Conservation (phyloP, 1,140 invertebrate genomes). For the Saccostrea echinata region DNA sequence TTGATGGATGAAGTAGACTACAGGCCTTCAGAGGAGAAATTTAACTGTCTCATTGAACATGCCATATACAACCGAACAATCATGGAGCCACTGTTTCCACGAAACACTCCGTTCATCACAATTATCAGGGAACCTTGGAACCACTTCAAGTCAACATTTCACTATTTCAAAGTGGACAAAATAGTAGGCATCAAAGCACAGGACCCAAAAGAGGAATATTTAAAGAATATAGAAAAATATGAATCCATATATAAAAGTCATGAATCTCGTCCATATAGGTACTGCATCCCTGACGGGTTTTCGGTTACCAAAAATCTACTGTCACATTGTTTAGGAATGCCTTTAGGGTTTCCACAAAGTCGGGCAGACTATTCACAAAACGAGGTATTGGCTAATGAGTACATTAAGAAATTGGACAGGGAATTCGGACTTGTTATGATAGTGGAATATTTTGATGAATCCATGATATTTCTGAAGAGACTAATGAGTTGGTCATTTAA, state of each 20-base stretch:
- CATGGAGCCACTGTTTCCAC: slow-evolving; percentile 67
- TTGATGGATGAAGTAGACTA: slow-evolving; percentile 64
- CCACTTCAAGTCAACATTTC: slow-evolving; percentile 71
- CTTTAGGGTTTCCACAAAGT: slow-evolving; percentile 71
- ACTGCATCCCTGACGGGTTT: slow-evolving; percentile 75
- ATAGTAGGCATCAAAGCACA: slow-evolving; percentile 57
- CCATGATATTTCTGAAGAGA: slow-evolving; percentile 81
- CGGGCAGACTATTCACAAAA: slow-evolving; percentile 60
- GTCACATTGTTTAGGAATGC: slow-evolving; percentile 75
- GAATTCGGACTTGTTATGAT: slow-evolving; percentile 82
- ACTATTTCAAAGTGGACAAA: slow-evolving; percentile 69
- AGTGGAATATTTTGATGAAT: slow-evolving; percentile 82
- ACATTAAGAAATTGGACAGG: slow-evolving; percentile 65
- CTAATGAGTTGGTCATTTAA: slow-evolving; percentile 81
- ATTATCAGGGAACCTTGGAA: slow-evolving; percentile 73
- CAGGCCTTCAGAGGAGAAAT: slow-evolving; percentile 66
- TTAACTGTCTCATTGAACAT: slow-evolving; percentile 74
- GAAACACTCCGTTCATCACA: slow-evolving; percentile 68
- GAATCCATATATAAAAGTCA: slow-evolving; percentile 70
- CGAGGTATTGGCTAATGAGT: slow-evolving; percentile 55
- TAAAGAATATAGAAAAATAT: slow-evolving; percentile 71
- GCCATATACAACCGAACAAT: slow-evolving; percentile 70
- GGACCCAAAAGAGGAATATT: slow-evolving; percentile 65
- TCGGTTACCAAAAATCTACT: slow-evolving; percentile 74
- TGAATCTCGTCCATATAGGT: slow-evolving; percentile 54